Conservation (phyloP, 1,140 invertebrate species). For the Caenorhabditis inopinata region DNA sequence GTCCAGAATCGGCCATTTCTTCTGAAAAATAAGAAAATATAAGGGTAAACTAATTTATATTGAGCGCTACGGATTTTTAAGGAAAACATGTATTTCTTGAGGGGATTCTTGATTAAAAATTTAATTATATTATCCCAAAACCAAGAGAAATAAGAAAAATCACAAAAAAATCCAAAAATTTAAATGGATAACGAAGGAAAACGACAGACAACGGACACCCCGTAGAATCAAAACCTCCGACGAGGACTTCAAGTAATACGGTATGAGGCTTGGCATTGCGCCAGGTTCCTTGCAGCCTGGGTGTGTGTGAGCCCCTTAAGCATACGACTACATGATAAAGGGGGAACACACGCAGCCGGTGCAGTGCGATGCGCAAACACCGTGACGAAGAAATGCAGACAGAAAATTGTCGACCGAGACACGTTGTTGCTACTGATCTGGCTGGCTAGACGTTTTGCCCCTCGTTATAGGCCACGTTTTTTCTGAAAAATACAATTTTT, state of each 20-base stretch:
- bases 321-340: neutral
- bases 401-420: neutral
- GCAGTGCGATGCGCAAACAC: neutral
- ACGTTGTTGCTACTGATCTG: neutral
- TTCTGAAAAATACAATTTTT: too few species aligned
- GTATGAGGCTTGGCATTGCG: neutral
- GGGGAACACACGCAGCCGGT: neutral
- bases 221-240: neutral
- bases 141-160: neutral
- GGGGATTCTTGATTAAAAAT: too few species aligned
- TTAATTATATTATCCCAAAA: too few species aligned
- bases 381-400: neutral
- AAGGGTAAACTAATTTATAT: neutral
- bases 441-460: neutral
- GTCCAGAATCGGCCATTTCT: constrained; percentile 55
- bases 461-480: too few species aligned
- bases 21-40: neutral
- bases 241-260: neutral
- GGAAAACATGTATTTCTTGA: neutral
- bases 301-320: neutral
- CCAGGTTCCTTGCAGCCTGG: neutral
- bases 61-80: neutral
- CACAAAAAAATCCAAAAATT: neutral
- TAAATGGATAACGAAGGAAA: neutral
- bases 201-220: neutral